Base-by-base conservation (phyloP, 2,888 invertebrate species). In the Phorcus lineatus region DNA sequence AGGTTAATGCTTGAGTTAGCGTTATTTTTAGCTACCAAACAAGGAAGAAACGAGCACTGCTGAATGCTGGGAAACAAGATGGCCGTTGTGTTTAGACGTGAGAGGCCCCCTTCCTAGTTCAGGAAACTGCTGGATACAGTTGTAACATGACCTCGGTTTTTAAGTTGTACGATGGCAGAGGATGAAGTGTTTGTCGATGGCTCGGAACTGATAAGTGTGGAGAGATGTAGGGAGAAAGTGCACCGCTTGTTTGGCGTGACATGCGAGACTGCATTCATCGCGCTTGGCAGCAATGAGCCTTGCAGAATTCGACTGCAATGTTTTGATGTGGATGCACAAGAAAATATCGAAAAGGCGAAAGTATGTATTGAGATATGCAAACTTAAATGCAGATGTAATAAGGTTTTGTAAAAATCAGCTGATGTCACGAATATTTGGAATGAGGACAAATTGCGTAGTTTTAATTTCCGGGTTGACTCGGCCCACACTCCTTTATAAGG, bases 331-430 rank as follows among this genome's bases (percentile, higher is more conserved):
- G 28, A 76, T 82, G 81, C 90, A 87, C 84, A 80, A 87, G 83
- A 90, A 86, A 85, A 82, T 79, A 53, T 86, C 81, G 83, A 84
- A 83, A 86, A 87, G 81, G 88, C 90, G 84, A 86, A 86, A 86
- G 90, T 90, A 86, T 83, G 86, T 87, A 62, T 22, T 62, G 28
- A 9, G 62, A 62, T 13, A 24, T 19, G 9, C 36, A 36, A 36
- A 57, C 13, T 3, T n/a, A 57, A 24, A 24, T 57, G 24, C 57
- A 57, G 6, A 1, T 19, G 24, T 24, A 24, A 9, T n/a, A 57
- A 17, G 1, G 24, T 1, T 76, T 31, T 24, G 1, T 55, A 19
- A 76, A 55, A 55, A 40, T 54, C 13, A 55, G n/a, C 31, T 55
- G 36, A 54, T 76, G 31, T 31, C 22, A 76, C 16, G 55, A 52